Evolutionary conservation across 2,888 invertebrate species (phyloP).

Genomic region (Tortricodes alternella): DNA sequence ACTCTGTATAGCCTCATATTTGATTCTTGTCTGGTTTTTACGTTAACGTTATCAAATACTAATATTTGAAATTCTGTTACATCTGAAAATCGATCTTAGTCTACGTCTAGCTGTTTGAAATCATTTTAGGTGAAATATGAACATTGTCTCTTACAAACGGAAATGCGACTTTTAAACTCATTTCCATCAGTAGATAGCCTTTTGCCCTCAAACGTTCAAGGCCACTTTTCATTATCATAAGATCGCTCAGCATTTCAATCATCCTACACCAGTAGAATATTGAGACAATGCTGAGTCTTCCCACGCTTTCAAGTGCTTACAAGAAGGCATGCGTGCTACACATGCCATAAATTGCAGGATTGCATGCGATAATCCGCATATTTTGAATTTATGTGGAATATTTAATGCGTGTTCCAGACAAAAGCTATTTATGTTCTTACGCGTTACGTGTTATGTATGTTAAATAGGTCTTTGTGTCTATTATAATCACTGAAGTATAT

Average conservation of each 20-base stretch:
- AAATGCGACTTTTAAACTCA: neutral
- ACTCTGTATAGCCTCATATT: too few relatives aligned
- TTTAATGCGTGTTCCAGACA: neutral
- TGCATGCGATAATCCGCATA: slow-evolving; percentile 22
- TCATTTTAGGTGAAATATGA: too few relatives aligned
- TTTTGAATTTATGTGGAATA: slow-evolving; percentile 18
- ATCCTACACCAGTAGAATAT: slow-evolving; percentile 6
- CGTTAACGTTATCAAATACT: too few relatives aligned
- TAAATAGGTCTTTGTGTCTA: neutral
- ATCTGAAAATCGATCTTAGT: too few relatives aligned
- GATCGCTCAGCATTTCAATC: neutral
- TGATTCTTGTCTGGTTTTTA: too few relatives aligned
- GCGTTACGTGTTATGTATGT: too few relatives aligned
- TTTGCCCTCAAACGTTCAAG: neutral
- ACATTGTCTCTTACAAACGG: neutral
- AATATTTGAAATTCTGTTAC: too few relatives aligned
- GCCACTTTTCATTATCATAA: neutral
- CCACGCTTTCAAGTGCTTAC: slow-evolving; percentile 39
- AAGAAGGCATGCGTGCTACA: slow-evolving; percentile 38
- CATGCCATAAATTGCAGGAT: slow-evolving; percentile 30
- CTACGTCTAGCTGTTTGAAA: too few relatives aligned
- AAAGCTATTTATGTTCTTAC: neutral
- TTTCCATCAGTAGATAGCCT: too few relatives aligned
- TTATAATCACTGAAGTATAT: too few relatives aligned
- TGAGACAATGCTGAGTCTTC: slow-evolving; percentile 31